These are phyloP conservation scores for Brachyhypopomus gauderio DNA, from an alignment of 2,113 vertebrate species.

Conservation along the genomic window DNA sequence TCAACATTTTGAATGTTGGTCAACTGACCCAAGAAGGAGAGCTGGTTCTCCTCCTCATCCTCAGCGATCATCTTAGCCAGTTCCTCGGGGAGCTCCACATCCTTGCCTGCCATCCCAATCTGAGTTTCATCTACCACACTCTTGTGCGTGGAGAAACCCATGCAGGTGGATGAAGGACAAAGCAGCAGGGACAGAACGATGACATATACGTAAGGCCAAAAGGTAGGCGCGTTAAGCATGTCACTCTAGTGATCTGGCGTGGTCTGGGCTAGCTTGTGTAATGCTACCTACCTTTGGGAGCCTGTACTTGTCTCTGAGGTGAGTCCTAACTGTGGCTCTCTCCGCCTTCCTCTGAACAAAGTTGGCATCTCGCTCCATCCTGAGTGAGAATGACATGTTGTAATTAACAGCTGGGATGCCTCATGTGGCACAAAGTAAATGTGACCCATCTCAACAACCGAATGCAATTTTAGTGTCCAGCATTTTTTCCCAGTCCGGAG, in stretches of 20 bases:
- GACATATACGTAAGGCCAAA: neutral
- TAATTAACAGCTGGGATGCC: neutral
- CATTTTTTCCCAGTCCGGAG: neutral
- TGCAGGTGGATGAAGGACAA: neutral
- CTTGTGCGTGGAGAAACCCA: slow-evolving; percentile 61
- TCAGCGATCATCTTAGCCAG: slow-evolving; percentile 97
- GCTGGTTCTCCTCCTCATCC: slow-evolving; percentile 91
- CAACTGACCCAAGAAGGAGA: slow-evolving; percentile 90
- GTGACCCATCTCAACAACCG: neutral
- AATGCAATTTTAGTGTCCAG: too few relatives aligned
- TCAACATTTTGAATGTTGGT: slow-evolving; percentile 92
- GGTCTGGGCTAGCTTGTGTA: neutral
- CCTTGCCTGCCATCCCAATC: slow-evolving; percentile 90
- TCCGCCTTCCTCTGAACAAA: slow-evolving; percentile 95
- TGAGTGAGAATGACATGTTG: slow-evolving; percentile 54
- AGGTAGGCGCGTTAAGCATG: neutral
- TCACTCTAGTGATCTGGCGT: neutral
- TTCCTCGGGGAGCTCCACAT: slow-evolving; percentile 90
- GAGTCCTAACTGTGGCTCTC: slow-evolving; percentile 88
- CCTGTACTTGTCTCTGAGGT: slow-evolving; percentile 95
- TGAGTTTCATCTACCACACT: slow-evolving; percentile 90
- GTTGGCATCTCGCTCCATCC: slow-evolving; percentile 89
- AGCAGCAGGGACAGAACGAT: neutral
- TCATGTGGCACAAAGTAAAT: neutral
- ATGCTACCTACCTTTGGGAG: slow-evolving; percentile 86